phyloP scores from a whole-genome alignment of 2,888 invertebrate species.

The Congeria kusceri region DNA sequence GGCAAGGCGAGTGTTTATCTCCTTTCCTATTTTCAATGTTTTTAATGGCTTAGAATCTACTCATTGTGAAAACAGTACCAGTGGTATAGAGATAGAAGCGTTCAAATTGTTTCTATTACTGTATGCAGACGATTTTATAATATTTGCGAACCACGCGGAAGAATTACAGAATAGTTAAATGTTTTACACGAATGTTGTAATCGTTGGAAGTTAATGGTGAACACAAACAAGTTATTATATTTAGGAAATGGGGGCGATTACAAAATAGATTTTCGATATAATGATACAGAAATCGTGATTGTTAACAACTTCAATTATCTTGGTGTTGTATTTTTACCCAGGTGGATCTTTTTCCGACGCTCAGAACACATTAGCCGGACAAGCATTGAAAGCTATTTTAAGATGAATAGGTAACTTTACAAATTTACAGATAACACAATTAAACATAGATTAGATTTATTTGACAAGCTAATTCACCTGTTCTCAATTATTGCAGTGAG shows the following conservation, averaged over 20 bases:
- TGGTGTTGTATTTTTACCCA: too few relatives aligned
- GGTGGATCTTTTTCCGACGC: too few relatives aligned
- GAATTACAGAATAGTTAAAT: neutral
- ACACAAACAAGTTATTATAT: too few relatives aligned
- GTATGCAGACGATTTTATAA: conserved; percentile 12
- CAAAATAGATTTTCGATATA: too few relatives aligned
- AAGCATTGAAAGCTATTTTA: too few relatives aligned
- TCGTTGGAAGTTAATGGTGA: too few relatives aligned
- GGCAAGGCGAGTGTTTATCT: neutral
- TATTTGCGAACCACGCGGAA: neutral
- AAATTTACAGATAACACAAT: neutral
- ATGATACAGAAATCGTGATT: too few relatives aligned
- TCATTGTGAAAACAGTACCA: neutral
- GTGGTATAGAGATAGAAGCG: conserved; percentile 7
- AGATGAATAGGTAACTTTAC: too few relatives aligned
- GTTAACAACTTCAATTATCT: too few relatives aligned
- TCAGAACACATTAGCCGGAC: too few relatives aligned
- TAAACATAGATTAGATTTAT: neutral
- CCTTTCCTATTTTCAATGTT: neutral
- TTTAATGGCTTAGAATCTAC: neutral
- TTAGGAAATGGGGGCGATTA: too few relatives aligned
- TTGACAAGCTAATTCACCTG: neutral
- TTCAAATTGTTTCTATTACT: conserved; percentile 5
- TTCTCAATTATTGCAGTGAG: neutral
- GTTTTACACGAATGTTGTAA: too few relatives aligned